A percentile compares a stretch with the other conserved stretches of the same genome.
These are phyloP conservation scores for Climacteris rufus DNA, from an alignment of 2,113 vertebrate species.

Conservation along the genomic window DNA sequence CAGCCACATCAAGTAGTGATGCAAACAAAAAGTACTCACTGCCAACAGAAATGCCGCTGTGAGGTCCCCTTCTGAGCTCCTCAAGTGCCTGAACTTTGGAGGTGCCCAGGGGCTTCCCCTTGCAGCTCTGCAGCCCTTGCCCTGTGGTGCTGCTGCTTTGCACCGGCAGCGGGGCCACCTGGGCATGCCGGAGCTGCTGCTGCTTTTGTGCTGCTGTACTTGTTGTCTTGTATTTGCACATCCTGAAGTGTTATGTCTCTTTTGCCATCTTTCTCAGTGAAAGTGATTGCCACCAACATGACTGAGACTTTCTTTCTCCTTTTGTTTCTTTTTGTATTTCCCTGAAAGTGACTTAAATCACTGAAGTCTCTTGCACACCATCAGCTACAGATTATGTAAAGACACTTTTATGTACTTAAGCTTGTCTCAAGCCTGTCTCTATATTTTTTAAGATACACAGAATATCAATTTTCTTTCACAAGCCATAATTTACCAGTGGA, in stretches of 20 bases:
- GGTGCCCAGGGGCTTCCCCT: not conserved
- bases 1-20: not conserved
- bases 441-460: not conserved
- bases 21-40: not conserved
- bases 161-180: not conserved
- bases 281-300: not conserved
- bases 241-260: not conserved
- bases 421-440: not conserved
- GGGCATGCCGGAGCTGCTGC: fast-evolving
- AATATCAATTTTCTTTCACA: not conserved
- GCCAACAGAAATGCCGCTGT: not conserved
- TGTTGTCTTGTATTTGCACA: not conserved
- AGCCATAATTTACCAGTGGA: not conserved
- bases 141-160: not conserved
- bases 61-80: not conserved
- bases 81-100: not conserved
- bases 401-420: not conserved
- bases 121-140: not conserved
- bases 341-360: not conserved
- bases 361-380: fast-evolving
- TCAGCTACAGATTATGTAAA: not conserved
- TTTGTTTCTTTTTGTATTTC: not conserved
- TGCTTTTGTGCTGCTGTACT: not conserved
- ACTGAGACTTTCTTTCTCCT: not conserved
- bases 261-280: not conserved